Conservation (phyloP, 2,113 vertebrate species). For the Poecile atricapillus region DNA sequence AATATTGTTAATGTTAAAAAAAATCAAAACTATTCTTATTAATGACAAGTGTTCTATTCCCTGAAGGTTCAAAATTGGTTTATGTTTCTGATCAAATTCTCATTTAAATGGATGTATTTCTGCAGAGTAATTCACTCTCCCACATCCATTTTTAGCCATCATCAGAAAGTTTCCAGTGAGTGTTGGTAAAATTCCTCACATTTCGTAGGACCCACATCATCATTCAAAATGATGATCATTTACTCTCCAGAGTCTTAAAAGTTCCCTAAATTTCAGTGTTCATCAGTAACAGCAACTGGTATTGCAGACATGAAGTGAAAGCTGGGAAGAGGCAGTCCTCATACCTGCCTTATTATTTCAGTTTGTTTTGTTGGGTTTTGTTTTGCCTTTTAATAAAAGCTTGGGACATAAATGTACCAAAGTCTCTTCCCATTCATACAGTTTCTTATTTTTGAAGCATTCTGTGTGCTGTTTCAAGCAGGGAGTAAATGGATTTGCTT, state of each 20-base stretch:
- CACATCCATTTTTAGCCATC: neutral
- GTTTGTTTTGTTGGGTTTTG: neutral
- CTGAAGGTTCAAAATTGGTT: neutral
- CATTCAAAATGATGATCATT: neutral
- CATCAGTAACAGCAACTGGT: neutral
- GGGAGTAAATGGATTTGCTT: neutral
- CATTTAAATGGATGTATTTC: neutral
- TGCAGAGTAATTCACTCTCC: neutral
- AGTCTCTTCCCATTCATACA: neutral
- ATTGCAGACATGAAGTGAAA: neutral
- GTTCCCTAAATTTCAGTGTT: neutral
- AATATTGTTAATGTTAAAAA: neutral
- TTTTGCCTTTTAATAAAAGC: neutral
- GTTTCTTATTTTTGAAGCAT: neutral
- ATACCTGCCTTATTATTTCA: neutral
- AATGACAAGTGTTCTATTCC: neutral
- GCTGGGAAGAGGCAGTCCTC: neutral
- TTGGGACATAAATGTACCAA: neutral
- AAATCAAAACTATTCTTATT: neutral
- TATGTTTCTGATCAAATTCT: neutral
- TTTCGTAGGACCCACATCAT: neutral
- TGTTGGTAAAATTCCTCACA: neutral
- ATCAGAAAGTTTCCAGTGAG: neutral
- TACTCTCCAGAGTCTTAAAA: neutral
- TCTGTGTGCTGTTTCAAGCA: neutral